phyloP scores from a whole-genome alignment of 1,140 invertebrate genomes.

The Uloborus diversus region DNA sequence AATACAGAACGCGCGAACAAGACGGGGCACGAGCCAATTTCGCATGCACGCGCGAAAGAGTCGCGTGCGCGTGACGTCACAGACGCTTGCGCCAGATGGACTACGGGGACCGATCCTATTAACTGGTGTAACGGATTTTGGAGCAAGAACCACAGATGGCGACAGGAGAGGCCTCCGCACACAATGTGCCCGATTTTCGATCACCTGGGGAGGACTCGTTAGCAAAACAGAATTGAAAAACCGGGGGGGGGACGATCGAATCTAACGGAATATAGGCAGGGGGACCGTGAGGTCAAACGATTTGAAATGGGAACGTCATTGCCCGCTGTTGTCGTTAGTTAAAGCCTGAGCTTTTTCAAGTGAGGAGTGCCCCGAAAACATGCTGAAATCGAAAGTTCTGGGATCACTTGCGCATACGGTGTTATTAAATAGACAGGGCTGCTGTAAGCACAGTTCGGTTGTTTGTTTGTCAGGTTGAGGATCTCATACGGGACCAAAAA shows the following conservation, averaged over 20 bases:
- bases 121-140: conserved; percentile 46
- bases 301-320: conserved; percentile 24
- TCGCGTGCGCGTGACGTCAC: conserved; percentile 30
- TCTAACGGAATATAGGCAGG: conserved; percentile 24
- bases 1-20: background rate
- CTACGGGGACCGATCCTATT: conserved; percentile 34
- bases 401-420: no score
- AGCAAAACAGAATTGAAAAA: background rate
- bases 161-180: background rate
- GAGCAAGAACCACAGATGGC: conserved; percentile 43
- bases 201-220: conserved; percentile 40
- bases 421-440: no score
- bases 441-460: no score
- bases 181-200: conserved; percentile 6
- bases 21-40: no score
- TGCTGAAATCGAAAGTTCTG: no score
- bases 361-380: no score
- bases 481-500: no score
- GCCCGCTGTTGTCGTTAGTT: no score
- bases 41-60: background rate
- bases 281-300: background rate
- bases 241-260: background rate
- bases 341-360: no score
- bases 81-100: conserved; percentile 16
- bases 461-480: no score